Evolutionary conservation across 2,888 invertebrate genomes (phyloP), one percentile per base, ranked within the genome.

Genomic region (Nomada goodeniana): DNA sequence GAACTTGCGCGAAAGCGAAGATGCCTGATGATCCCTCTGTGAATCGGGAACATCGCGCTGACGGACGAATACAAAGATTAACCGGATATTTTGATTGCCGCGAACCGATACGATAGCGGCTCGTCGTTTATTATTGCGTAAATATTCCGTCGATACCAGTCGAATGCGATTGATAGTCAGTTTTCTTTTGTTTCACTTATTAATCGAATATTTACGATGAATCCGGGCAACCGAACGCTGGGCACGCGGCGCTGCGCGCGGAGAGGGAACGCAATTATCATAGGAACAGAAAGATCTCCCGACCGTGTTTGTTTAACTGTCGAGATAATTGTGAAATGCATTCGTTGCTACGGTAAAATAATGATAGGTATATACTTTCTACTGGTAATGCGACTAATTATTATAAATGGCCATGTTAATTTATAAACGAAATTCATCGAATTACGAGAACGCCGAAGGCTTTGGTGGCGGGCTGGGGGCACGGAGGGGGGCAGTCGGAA

Each of bases 351-450:
- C 79, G 79, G 79, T 74, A 83, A 80, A 83, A 82, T 79, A 83
- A 83, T 75, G 74, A 82, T 79, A 79, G 82, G 72, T 79, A 83
- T 82, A 82, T 82, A 82, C 83, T 83, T 83, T 83, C 83, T 64
- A 75, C 83, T 76, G 80, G 79, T 84, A 83, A 84, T 75, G 76
- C 83, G 83, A 73, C 80, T 83, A 84, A 84, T 84, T 83, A 79
- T 82, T 80, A 83, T 82, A 84, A 83, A 84, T 80, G 83, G 75
- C 74, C 79, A 76, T 80, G 83, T 83, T 83, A 83, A 84, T 84
- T 84, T 84, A 84, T 83, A 83, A 84, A 84, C 80, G 79, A 79
- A 84, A 84, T 84, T 83, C 83, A 84, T 83, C 83, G 83, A 83
- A 83, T 84, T 79, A 84, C 83, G 79, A 60, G 76, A 57, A 64